Percentiles rank a stretch among this genome's conserved stretches.
These are phyloP conservation scores for Caenorhabditis becei DNA, from an alignment of 2,888 invertebrate genomes.

Conservation along the genomic window DNA sequence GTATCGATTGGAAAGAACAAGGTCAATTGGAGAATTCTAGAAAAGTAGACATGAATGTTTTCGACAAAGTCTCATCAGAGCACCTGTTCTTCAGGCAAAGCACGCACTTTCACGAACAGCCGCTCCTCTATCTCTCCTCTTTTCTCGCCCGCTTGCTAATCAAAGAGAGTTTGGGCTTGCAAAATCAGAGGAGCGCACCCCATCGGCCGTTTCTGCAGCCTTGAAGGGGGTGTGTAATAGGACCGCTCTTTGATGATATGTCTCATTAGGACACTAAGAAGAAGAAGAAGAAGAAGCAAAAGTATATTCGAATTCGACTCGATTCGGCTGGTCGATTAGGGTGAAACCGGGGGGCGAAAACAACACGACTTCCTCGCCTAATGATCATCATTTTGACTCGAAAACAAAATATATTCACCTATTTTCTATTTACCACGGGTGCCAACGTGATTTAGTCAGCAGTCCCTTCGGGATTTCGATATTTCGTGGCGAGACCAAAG, in stretches of 20 bases:
- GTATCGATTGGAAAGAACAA: too few relatives aligned
- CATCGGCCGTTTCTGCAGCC: neutral
- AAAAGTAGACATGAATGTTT: neutral
- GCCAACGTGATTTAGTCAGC: too few relatives aligned
- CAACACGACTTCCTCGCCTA: too few relatives aligned
- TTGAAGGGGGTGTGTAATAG: slow-evolving; percentile 6
- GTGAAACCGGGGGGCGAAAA: neutral
- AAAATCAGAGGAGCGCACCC: slow-evolving; percentile 5
- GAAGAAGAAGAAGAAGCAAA: neutral
- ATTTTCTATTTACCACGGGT: slow-evolving; percentile 1
- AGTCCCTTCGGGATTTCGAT: too few relatives aligned
- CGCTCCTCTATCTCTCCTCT: slow-evolving; percentile 15
- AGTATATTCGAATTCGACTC: too few relatives aligned
- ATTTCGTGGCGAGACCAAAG: too few relatives aligned
- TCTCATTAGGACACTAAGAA: neutral
- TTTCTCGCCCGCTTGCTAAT: slow-evolving; percentile 7
- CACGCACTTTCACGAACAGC: slow-evolving; percentile 50
- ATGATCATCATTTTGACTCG: too few relatives aligned
- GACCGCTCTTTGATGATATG: slow-evolving; percentile 5
- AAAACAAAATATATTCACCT: too few relatives aligned
- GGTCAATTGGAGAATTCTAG: too few relatives aligned
- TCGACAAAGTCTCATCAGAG: neutral
- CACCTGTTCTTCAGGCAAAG: slow-evolving; percentile 22
- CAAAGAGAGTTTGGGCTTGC: slow-evolving; percentile 19
- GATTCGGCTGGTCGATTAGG: too few relatives aligned